Evolutionary conservation across 2,113 vertebrate genomes (phyloP).

Genomic region (Eclectus roratus): DNA sequence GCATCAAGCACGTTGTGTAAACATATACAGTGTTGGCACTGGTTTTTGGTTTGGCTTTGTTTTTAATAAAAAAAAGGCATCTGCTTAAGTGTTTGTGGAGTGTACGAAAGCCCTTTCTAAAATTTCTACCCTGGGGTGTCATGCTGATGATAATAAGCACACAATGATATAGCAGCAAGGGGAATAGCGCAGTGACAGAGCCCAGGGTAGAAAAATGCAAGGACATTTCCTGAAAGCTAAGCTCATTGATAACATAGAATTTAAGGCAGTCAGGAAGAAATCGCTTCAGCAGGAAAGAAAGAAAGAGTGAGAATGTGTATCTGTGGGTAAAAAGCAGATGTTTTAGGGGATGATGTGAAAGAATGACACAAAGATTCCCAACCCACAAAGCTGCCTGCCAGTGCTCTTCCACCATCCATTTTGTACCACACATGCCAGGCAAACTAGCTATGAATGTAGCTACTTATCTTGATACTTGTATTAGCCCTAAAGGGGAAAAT

Average conservation of each 20-base stretch:
- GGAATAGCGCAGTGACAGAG: neutral
- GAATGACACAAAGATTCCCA: neutral
- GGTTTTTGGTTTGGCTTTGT: neutral
- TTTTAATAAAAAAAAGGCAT: neutral
- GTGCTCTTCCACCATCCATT: neutral
- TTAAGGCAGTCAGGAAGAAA: neutral
- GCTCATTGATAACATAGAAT: neutral
- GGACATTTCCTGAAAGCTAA: neutral
- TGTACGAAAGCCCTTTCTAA: neutral
- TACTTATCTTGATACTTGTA: neutral
- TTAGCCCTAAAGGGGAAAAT: conserved; percentile 11
- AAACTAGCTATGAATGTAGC: neutral
- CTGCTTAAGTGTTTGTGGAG: neutral
- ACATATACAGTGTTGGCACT: neutral
- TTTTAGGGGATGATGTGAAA: neutral
- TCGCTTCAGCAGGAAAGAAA: neutral
- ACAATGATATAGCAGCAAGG: neutral
- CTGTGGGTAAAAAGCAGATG: neutral
- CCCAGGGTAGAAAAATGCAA: neutral
- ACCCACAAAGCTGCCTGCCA: neutral
- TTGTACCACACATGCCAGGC: neutral
- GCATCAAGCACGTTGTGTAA: neutral
- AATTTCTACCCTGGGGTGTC: neutral
- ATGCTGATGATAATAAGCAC: neutral
- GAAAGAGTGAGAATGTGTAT: neutral